These are phyloP conservation scores for Tetragonula clypearis DNA, from an alignment of 1,140 invertebrate genomes.

Conservation along the genomic window DNA sequence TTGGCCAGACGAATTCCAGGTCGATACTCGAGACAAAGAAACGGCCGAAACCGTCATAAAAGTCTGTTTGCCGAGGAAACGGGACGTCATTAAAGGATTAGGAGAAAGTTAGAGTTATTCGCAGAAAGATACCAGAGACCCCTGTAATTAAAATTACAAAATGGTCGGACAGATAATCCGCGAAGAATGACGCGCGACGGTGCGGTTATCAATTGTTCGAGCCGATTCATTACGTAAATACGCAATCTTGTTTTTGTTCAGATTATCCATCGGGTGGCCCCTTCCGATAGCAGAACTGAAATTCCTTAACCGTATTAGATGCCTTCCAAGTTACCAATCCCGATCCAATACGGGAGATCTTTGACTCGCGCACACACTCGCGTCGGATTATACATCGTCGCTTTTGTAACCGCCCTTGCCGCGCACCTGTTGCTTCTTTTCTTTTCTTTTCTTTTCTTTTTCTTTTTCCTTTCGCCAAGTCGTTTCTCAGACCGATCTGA, in stretches of 20 bases:
- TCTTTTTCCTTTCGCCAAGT: background rate
- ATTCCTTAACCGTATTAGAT: conserved; percentile 35
- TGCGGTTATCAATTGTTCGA: background rate
- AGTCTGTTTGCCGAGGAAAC: too few species aligned
- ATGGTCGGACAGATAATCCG: background rate
- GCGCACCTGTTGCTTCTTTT: conserved; percentile 38
- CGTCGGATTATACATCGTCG: background rate
- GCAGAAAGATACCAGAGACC: background rate
- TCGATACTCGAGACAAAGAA: background rate
- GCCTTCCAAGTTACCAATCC: conserved; percentile 6
- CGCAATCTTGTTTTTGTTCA: conserved; percentile 36
- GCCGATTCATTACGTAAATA: conserved; percentile 24
- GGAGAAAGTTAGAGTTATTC: background rate
- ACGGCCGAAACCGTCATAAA: too few species aligned
- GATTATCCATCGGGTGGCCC: conserved; percentile 21
- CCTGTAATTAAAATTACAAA: background rate
- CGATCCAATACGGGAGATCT: background rate
- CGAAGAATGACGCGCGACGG: background rate
- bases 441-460: background rate
- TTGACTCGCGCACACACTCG: background rate
- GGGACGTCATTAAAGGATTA: background rate
- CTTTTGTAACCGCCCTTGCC: background rate
- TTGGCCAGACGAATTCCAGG: background rate
- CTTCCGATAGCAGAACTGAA: background rate
- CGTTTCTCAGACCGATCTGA: background rate